Evolutionary conservation across 1,140 invertebrate species (phyloP).

Genomic region (Lethrus apterus): DNA sequence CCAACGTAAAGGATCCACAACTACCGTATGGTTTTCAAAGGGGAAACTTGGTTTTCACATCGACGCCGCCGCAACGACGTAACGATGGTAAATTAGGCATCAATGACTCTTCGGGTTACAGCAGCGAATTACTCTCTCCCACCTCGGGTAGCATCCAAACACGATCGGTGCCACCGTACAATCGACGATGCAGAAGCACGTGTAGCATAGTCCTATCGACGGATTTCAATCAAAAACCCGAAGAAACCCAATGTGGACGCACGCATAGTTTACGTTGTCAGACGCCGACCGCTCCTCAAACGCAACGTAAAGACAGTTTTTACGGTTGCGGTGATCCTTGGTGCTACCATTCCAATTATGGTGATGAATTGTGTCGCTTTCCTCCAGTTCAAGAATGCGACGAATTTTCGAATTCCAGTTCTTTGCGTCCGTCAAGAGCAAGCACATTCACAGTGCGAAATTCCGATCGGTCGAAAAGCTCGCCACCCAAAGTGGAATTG

Average conservation of each 20-base stretch:
- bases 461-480: conserved; percentile 14
- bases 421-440: conserved; percentile 24
- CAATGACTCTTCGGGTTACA: conserved; percentile 46
- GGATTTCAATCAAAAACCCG: conserved; percentile 19
- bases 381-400: conserved; percentile 43
- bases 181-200: conserved; percentile 53
- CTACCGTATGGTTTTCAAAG: conserved; percentile 42
- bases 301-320: conserved; percentile 23
- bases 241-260: conserved; percentile 25
- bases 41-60: conserved; percentile 50
- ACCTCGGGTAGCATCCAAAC: conserved; percentile 36
- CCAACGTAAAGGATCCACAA: conserved; percentile 20
- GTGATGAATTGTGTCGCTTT: conserved; percentile 33
- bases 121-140: conserved; percentile 43
- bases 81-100: conserved; percentile 19
- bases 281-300: conserved; percentile 25
- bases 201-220: conserved; percentile 59
- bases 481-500: conserved; percentile 23
- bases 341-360: conserved; percentile 37
- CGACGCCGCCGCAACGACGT: conserved; percentile 39
- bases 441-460: conserved; percentile 35
- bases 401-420: conserved; percentile 26
- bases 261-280: conserved; percentile 39
- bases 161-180: conserved; percentile 36
- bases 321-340: conserved; percentile 38